Conservation (phyloP, 2,113 vertebrate genomes). For the Sphyrna mokarran region DNA sequence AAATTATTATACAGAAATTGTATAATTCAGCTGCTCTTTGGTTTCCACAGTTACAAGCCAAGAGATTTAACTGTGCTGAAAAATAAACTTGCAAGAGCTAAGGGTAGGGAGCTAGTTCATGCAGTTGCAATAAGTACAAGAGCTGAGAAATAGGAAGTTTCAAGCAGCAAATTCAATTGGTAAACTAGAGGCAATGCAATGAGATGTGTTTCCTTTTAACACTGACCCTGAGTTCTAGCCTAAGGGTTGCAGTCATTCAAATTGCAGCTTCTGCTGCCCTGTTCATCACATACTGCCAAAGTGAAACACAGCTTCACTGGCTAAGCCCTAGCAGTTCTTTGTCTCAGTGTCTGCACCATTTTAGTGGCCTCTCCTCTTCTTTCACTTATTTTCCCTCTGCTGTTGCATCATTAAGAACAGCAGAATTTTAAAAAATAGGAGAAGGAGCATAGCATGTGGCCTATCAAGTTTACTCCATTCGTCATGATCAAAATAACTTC, state of each 20-base stretch:
- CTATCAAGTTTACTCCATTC: background rate
- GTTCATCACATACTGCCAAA: background rate
- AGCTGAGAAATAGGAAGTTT: background rate
- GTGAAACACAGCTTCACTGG: background rate
- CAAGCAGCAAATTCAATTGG: background rate
- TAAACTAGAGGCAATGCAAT: background rate
- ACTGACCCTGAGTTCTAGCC: background rate
- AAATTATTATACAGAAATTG: background rate
- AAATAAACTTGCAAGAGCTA: too few species aligned
- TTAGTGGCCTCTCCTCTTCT: background rate
- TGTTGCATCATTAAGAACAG: background rate
- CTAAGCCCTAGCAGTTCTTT: background rate
- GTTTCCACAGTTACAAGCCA: too few species aligned
- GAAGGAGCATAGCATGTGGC: background rate
- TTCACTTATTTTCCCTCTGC: background rate
- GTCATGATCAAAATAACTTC: background rate
- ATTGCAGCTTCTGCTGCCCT: background rate
- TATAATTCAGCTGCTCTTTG: too few species aligned
- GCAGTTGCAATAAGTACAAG: too few species aligned
- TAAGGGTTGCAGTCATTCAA: background rate
- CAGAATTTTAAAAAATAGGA: background rate
- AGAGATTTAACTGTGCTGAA: too few species aligned
- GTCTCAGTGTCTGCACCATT: background rate
- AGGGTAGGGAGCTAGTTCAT: too few species aligned
- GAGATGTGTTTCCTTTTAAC: background rate